Percentiles rank a stretch among this genome's conserved stretches.
phyloP scores from a whole-genome alignment of 2,113 vertebrate species.

The Platichthys flesus region DNA sequence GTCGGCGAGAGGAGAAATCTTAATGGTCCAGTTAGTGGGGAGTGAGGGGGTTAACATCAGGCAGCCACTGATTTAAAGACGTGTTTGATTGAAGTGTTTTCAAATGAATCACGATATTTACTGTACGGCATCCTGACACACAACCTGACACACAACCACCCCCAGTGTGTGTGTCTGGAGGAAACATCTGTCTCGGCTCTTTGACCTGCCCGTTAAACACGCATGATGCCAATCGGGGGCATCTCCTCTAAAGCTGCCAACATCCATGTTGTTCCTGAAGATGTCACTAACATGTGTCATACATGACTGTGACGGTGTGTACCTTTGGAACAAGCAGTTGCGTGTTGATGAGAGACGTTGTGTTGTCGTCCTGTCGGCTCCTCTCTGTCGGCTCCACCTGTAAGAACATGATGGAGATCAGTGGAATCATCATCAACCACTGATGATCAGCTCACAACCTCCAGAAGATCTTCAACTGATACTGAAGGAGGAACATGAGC shows the following conservation, averaged over 20 bases:
- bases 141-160: too few species aligned
- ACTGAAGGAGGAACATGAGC: too few species aligned
- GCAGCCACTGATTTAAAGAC: background rate
- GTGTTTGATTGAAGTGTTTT: background rate
- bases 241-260: too few species aligned
- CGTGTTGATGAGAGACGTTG: background rate
- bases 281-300: background rate
- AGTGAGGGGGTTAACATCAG: background rate
- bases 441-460: background rate
- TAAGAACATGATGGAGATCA: slow-evolving; percentile 8
- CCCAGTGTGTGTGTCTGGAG: too few species aligned
- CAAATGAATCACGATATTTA: background rate
- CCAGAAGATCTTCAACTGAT: too few species aligned
- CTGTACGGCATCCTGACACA: too few species aligned
- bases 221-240: too few species aligned
- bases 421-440: background rate
- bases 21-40: slow-evolving; percentile 65
- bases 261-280: too few species aligned
- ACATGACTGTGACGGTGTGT: background rate
- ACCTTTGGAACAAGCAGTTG: slow-evolving; percentile 47
- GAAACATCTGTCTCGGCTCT: too few species aligned
- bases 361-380: slow-evolving; percentile 5
- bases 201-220: too few species aligned
- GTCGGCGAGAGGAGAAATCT: slow-evolving; percentile 46
- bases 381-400: slow-evolving; percentile 47